A percentile compares a stretch with the other conserved stretches of the same genome.
Evolutionary conservation across 2,888 invertebrate species (phyloP).

Genomic region (Antheraea yamamai): DNA sequence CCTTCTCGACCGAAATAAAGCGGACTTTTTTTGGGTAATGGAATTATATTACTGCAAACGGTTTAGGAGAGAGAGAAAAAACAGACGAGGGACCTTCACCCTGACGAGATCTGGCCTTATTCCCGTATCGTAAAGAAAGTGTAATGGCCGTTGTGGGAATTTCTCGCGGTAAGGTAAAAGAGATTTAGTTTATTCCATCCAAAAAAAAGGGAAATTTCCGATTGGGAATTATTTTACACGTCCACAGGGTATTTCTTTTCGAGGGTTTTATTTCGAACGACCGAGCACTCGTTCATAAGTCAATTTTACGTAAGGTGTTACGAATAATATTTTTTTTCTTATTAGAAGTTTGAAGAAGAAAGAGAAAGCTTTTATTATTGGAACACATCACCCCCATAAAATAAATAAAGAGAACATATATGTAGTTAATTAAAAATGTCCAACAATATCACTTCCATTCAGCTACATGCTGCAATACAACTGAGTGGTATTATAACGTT

Average conservation of each 20-base stretch:
- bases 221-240: not conserved
- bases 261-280: not conserved
- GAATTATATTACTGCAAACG: conserved; percentile 40
- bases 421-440: too few relatives aligned
- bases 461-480: too few relatives aligned
- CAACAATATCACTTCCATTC: too few relatives aligned
- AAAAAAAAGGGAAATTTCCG: conserved; percentile 5
- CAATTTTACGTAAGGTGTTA: not conserved
- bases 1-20: conserved; percentile 25
- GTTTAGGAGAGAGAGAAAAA: conserved; percentile 33
- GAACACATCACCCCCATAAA: too few relatives aligned
- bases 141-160: conserved; percentile 30
- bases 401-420: too few relatives aligned
- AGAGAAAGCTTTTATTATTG: too few relatives aligned
- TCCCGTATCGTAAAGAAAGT: conserved; percentile 42
- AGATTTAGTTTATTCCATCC: conserved; percentile 15
- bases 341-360: too few relatives aligned
- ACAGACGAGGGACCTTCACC: conserved; percentile 24
- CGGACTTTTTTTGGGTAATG: conserved; percentile 36
- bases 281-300: not conserved
- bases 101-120: conserved; percentile 32
- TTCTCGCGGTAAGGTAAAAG: conserved; percentile 31
- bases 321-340: too few relatives aligned
- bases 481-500: too few relatives aligned
- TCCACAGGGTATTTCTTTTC: not conserved